Evolutionary conservation across 2,113 vertebrate species (phyloP).

Genomic region (Sorex araneus): DNA sequence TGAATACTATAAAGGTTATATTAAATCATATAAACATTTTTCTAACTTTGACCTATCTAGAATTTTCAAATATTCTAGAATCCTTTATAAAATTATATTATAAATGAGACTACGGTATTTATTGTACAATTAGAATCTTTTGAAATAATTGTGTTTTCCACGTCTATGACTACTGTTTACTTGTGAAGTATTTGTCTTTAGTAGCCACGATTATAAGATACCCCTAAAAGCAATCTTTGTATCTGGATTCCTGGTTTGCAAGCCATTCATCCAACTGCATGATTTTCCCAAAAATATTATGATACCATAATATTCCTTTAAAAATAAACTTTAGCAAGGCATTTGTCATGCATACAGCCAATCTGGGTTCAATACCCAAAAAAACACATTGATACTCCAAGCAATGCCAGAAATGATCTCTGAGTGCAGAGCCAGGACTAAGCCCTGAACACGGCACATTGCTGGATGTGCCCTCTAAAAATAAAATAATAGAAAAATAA

Average conservation of each 20-base stretch:
- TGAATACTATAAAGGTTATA: neutral
- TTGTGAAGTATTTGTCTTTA: neutral
- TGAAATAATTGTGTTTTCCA: neutral
- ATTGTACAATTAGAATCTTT: neutral
- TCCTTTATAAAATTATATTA: neutral
- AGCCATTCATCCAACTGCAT: neutral
- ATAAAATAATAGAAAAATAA: too few relatives aligned
- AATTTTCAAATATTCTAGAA: neutral
- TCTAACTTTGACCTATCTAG: neutral
- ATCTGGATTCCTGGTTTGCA: neutral
- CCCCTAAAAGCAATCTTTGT: neutral
- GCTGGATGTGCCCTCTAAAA: too few relatives aligned
- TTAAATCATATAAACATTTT: too few relatives aligned
- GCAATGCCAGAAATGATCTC: too few relatives aligned
- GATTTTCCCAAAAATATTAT: neutral
- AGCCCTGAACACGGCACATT: too few relatives aligned
- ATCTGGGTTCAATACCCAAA: too few relatives aligned
- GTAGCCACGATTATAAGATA: neutral
- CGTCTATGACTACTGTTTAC: neutral
- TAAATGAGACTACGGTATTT: neutral
- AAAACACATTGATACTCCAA: too few relatives aligned
- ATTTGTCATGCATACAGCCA: too few relatives aligned
- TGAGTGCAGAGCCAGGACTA: too few relatives aligned
- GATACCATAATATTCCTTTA: neutral
- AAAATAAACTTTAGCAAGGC: neutral